Evolutionary conservation across 1,140 invertebrate species (phyloP).

Genomic region (Cecropterus lyciades): DNA sequence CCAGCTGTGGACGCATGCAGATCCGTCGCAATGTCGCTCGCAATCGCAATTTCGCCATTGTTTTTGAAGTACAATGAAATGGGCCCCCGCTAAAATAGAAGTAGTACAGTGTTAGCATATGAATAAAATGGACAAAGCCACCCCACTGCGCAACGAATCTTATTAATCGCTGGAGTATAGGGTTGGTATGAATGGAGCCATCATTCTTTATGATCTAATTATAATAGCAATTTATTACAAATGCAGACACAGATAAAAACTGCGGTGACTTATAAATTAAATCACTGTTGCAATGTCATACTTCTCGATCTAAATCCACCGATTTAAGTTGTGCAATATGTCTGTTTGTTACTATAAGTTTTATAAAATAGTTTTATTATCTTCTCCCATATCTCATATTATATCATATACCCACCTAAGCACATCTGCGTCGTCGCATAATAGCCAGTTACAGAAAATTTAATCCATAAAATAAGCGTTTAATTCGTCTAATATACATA

Average conservation of each 20-base stretch:
- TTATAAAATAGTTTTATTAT: too few relatives aligned
- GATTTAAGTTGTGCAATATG: too few relatives aligned
- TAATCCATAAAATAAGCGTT: too few relatives aligned
- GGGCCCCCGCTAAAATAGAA: slow-evolving; percentile 52
- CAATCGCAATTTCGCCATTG: slow-evolving; percentile 59
- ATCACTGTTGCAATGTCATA: not conserved
- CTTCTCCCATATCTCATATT: too few relatives aligned
- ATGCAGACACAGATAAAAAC: slow-evolving; percentile 14
- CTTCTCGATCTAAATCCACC: too few relatives aligned
- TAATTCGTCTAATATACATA: too few relatives aligned
- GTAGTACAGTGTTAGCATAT: slow-evolving; percentile 73
- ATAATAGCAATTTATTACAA: slow-evolving; percentile 31
- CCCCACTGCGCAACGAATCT: slow-evolving; percentile 61
- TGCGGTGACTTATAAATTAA: slow-evolving; percentile 6
- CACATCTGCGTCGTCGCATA: too few relatives aligned
- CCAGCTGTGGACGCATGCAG: slow-evolving; percentile 22
- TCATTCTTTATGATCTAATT: slow-evolving; percentile 36
- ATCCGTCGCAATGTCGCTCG: slow-evolving; percentile 45
- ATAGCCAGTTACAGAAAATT: too few relatives aligned
- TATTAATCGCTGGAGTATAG: slow-evolving; percentile 63
- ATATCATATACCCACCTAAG: too few relatives aligned
- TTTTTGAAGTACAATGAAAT: slow-evolving; percentile 66
- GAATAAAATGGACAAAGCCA: slow-evolving; percentile 76
- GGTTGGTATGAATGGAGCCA: slow-evolving; percentile 38
- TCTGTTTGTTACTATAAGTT: too few relatives aligned